A percentile compares a stretch with the other conserved stretches of the same genome.
These are phyloP conservation scores for Galaxias olidus DNA, from an alignment of 2,797 vertebrate species.

Conservation along the genomic window DNA sequence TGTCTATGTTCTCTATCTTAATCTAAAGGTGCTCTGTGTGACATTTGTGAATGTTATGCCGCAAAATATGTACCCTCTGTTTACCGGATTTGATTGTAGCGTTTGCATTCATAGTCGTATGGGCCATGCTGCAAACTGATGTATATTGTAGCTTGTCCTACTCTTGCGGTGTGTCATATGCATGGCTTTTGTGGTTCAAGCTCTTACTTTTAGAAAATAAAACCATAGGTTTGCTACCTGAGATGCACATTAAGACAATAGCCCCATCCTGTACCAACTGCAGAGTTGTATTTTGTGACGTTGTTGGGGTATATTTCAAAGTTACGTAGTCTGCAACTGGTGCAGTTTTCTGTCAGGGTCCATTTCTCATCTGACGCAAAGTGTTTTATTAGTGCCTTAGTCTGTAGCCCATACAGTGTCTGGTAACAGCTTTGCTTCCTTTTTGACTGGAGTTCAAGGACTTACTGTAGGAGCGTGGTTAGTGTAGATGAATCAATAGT, in stretches of 20 bases:
- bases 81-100: constrained; percentile 52
- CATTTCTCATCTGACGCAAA: constrained; percentile 52
- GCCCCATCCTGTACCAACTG: constrained; percentile 1
- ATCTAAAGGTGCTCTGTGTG: constrained; percentile 37
- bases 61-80: constrained; percentile 43
- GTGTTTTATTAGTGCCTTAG: constrained; percentile 74
- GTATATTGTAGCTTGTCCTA: constrained; percentile 47
- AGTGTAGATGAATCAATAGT: constrained; percentile 37
- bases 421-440: constrained; percentile 51
- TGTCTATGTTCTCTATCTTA: constrained; percentile 17
- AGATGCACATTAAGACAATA: constrained; percentile 29
- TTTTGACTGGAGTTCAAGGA: constrained; percentile 38
- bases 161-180: constrained; percentile 45
- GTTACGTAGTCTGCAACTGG: constrained; percentile 19
- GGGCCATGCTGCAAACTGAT: constrained; percentile 40
- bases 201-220: constrained; percentile 28
- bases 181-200: constrained; percentile 63
- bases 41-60: constrained; percentile 37
- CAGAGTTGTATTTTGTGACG: constrained; percentile 3
- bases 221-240: constrained; percentile 25
- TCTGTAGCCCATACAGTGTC: constrained; percentile 63
- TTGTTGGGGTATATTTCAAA: constrained; percentile 28
- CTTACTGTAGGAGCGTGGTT: constrained; percentile 15
- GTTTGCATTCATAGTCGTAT: constrained; percentile 47
- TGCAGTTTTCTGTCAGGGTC: constrained; percentile 32